Evolutionary conservation across 1,140 invertebrate species (phyloP), one percentile per base, ranked within the genome.

Genomic region (Galendromus occidentalis): DNA sequence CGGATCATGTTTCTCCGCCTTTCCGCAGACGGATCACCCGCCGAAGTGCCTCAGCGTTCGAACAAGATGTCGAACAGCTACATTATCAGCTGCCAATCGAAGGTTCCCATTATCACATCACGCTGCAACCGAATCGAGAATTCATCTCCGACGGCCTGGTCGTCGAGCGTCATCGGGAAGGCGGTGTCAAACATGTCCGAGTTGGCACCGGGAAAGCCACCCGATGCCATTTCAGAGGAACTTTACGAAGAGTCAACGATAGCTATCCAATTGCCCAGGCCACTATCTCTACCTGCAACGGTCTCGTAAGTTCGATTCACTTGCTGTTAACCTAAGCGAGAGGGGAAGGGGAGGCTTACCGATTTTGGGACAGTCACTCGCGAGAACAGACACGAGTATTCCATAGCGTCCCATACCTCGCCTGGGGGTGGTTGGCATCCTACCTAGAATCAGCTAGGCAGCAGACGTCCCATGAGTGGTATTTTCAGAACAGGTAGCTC

Each of bases 171-270:
- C 51, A 59, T 22, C 14, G 51, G 14, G 51, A 33, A 20, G 51
- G 51, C 20, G 33, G 33, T 59, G 22, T 59, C 14, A 33, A 25
- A 2, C 51, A 59, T 25, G 33, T 25, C 22, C 1, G 51, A 59
- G 25, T 59, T 9, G 33, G 33, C 20, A 22, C 12, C 22, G 25
- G 51, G 20, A 33, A 25, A 59, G 17, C 17, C 51, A 59, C 22
- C 14, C 2, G 22, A 59, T 59, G 51, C 20, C 51, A 59, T 59
- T 59, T 59, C 51, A 59, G 51, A 6, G 51, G 51, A 25, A 59
- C 14, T 17, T 25, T 59, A 59, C 51, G 51, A 25, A 59, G 22
- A 59, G 17, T 59, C 22, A 59, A 59, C 51, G 51, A 25, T 33
- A 25, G 51, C 33, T 59, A 59, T 9, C 22, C 22, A 33, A 59